Conservation (phyloP, 2,113 vertebrate genomes). For the Fulica atra region DNA sequence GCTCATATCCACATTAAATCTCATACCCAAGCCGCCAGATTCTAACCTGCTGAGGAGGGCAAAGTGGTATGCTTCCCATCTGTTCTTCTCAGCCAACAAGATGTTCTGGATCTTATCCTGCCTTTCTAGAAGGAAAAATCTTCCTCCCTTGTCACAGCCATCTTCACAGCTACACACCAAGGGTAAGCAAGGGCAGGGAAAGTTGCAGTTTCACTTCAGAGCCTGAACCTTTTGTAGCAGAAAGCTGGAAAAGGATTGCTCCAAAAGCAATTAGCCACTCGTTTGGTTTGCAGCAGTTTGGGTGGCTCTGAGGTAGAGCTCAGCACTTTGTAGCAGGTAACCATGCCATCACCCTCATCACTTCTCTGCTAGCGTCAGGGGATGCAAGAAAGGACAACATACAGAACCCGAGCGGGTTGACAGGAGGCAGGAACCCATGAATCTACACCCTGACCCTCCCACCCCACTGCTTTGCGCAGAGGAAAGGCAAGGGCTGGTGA, state of each 20-base stretch:
- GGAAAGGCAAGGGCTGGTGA: background rate
- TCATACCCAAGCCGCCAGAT: conserved; percentile 28
- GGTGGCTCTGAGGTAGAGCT: background rate
- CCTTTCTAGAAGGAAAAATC: conserved; percentile 26
- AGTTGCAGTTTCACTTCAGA: background rate
- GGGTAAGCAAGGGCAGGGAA: background rate
- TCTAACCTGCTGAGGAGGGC: conserved; percentile 58
- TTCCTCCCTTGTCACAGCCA: background rate
- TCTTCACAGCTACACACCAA: background rate
- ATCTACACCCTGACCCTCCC: rapidly evolving
- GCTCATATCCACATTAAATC: conserved; percentile 65
- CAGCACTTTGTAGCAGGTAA: rapidly evolving
- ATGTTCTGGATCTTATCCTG: background rate
- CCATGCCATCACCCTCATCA: background rate
- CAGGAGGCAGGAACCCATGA: background rate
- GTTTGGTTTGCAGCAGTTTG: rapidly evolving
- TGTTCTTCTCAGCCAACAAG: conserved; percentile 41
- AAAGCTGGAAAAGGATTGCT: background rate
- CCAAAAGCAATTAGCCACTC: background rate
- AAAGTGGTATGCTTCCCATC: conserved; percentile 41
- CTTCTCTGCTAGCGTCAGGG: background rate
- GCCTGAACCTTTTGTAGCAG: background rate
- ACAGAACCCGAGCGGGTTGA: background rate
- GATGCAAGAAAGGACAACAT: background rate
- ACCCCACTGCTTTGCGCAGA: background rate